Percentiles rank a stretch among this genome's conserved stretches.
These are phyloP conservation scores for Delphinapterus leucas DNA, from an alignment of 2,113 vertebrate genomes.

Conservation along the genomic window DNA sequence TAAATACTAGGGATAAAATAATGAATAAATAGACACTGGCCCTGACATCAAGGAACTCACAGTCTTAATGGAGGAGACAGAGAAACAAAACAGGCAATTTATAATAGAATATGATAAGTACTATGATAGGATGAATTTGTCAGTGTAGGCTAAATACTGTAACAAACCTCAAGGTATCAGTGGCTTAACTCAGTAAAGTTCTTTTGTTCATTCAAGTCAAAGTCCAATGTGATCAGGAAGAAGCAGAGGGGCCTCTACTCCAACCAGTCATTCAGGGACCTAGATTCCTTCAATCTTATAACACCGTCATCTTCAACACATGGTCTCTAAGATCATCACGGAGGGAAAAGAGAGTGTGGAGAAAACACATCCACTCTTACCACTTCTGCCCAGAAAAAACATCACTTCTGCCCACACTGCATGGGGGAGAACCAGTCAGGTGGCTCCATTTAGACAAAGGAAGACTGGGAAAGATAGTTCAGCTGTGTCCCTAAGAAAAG, in stretches of 20 bases:
- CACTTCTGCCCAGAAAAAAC: background rate
- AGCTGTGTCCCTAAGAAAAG: background rate
- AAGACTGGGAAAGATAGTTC: background rate
- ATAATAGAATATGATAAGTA: background rate
- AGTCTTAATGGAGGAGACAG: background rate
- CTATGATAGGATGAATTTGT: background rate
- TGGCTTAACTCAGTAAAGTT: background rate
- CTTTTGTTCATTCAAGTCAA: background rate
- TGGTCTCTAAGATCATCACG: background rate
- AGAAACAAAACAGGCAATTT: slow-evolving; percentile 18
- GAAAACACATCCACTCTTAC: background rate
- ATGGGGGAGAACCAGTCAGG: background rate
- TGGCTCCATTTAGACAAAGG: background rate
- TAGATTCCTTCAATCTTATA: background rate
- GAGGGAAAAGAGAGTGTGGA: background rate
- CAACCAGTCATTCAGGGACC: background rate
- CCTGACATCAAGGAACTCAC: background rate
- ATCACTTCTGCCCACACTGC: background rate
- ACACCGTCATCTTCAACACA: background rate
- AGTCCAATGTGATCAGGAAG: background rate
- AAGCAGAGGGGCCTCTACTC: background rate
- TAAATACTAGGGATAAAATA: background rate
- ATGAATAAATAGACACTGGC: background rate
- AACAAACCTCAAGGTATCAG: slow-evolving; percentile 20
- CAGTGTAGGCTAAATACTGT: background rate